Evolutionary conservation across 2,888 invertebrate genomes (phyloP), one percentile per base, ranked within the genome.

Genomic region (Tortricodes alternella): DNA sequence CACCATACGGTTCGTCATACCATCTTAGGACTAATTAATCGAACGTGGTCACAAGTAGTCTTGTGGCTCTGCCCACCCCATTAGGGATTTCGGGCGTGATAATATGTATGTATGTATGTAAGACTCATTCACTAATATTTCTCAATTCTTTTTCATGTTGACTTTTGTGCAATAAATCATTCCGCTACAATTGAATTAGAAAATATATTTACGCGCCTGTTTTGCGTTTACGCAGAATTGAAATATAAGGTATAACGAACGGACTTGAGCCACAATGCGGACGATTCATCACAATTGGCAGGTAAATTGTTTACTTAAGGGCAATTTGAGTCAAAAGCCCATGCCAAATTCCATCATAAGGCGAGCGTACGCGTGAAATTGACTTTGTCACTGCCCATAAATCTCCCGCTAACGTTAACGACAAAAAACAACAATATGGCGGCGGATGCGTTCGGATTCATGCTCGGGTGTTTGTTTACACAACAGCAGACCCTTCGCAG

Each of bases 341-440:
- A 72, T 78, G 78, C 75, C 80, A 78, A 83, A 83, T 83, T 78
- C 79, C 74, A 73, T 83, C 78, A 82, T 76, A 80, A 78, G 76
- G 76, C 73, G 62, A 73, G 62, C 65, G 61, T 80, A 77, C 80
- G 84, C 80, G 79, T 83, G 79, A 89, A 89, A 89, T 89, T 85
- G 85, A 89, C 88, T 86, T 84, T 89, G 90, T 89, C 89, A 87
- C 81, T 80, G 80, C 64, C 76, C 83, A 85, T 89, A 89, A 89
- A 89, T 89, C 87, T 89, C 76, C 64, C 74, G 73, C 67, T 74
- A 68, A 81, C 41, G 43, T 19, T 76, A 73, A 67, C 68, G 64
- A 59, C 67, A 73, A 75, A 80, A 85, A 82, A 80, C 76, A 74
- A 70, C 71, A 72, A 67, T 63, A 72, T 75, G 80, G 78, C 78